These are phyloP conservation scores for Thysanoteuthis rhombus DNA, from an alignment of 2,888 invertebrate species.

Conservation along the genomic window DNA sequence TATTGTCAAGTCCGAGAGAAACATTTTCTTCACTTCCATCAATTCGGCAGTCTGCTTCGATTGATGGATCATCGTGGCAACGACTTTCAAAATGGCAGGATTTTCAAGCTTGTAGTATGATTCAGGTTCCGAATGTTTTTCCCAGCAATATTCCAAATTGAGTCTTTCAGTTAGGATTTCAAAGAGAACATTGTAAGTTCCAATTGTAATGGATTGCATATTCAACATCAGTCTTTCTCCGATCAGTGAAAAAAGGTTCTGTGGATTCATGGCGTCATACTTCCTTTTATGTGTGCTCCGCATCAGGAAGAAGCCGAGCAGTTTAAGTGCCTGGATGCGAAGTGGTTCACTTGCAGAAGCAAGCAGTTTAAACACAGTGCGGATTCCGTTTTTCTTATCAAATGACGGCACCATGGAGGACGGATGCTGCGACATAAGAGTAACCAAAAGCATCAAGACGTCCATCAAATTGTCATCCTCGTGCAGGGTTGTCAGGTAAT, in stretches of 20 bases:
- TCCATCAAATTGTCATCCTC: slow-evolving; percentile 99
- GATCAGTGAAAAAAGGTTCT: slow-evolving; percentile 95
- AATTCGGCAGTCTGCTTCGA: slow-evolving; percentile 81
- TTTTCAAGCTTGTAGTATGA: slow-evolving; percentile 94
- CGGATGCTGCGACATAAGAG: slow-evolving; percentile 97
- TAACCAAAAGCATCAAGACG: slow-evolving; percentile 95
- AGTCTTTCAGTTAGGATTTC: slow-evolving; percentile 98
- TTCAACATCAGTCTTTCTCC: slow-evolving; percentile 90
- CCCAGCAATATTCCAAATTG: slow-evolving; percentile 91
- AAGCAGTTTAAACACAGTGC: slow-evolving; percentile 95
- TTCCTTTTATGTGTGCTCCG: slow-evolving; percentile 99
- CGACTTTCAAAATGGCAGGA: slow-evolving; percentile 98
- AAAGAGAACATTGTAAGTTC: slow-evolving; percentile 97
- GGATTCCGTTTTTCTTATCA: slow-evolving; percentile 93
- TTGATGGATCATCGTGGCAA: slow-evolving; percentile 94
- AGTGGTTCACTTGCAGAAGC: slow-evolving; percentile 96
- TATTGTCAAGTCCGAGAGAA: slow-evolving; percentile 97
- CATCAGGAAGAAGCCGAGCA: slow-evolving; percentile 96
- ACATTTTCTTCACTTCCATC: slow-evolving; percentile 80
- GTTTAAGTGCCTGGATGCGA: slow-evolving; percentile 92
- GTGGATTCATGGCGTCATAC: slow-evolving; percentile 98
- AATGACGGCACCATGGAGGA: slow-evolving; percentile 99
- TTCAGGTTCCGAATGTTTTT: slow-evolving; percentile 94
- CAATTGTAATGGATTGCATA: slow-evolving; percentile 88
- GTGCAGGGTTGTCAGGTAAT: slow-evolving; percentile 96